Evolutionary conservation across 2,888 invertebrate genomes (phyloP).

Genomic region (Resseliella maxima): DNA sequence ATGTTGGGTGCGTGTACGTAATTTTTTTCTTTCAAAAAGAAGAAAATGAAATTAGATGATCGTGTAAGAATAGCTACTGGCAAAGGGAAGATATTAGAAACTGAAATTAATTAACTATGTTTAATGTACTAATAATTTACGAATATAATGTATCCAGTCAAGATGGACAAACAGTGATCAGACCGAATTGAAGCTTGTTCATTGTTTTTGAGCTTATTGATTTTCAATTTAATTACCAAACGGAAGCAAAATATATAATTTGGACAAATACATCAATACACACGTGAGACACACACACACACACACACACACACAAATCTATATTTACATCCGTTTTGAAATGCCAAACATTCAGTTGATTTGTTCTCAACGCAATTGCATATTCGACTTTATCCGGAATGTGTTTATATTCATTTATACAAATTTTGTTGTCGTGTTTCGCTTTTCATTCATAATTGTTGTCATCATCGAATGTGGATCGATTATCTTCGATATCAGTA

Average conservation of each 20-base stretch:
- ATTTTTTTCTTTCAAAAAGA: too few species aligned
- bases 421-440: neutral
- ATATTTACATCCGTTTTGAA: too few species aligned
- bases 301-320: neutral
- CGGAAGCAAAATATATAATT: neutral
- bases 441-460: neutral
- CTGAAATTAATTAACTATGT: neutral
- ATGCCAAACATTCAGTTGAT: constrained; percentile 11
- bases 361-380: neutral
- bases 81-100: neutral
- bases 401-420: neutral
- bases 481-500: neutral
- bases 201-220: neutral
- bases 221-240: neutral
- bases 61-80: too few species aligned
- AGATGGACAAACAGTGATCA: neutral
- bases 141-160: neutral
- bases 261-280: too few species aligned
- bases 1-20: too few species aligned
- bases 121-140: neutral
- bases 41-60: too few species aligned
- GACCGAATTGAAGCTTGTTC: neutral
- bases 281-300: neutral
- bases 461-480: neutral
- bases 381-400: neutral